Base-by-base conservation (phyloP, 2,888 invertebrate species). In the Palloptera scutellata region DNA sequence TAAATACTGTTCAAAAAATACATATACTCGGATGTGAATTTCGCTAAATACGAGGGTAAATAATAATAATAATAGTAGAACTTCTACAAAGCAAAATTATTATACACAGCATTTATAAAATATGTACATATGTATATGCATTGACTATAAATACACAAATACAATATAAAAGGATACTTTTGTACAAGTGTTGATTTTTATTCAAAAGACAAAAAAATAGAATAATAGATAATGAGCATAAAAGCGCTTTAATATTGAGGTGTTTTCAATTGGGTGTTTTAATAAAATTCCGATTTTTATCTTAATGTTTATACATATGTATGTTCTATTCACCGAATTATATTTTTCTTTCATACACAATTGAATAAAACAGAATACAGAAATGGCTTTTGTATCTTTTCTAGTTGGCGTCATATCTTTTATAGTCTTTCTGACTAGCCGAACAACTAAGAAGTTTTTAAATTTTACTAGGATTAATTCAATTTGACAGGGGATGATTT, bases 171-270 rank as follows among this genome's bases (percentile, higher is more conserved):
- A 40, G 57, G 15, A 57, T 20, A 57, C 13, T 40, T 40, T 57
- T 13, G 30, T 57, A 40, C 57, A 59, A 43, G 45, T 59, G 59
- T 59, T 59, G 59, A 59, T 59, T 59, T 59, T n/a, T 57, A 57
- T 57, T 59, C 64, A 69, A 57, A 61, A 42, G 65, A 65, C 9
- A 30, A 63, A 61, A 62, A n/a, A n/a, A 57, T n/a, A 10, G 20
- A 52, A 71, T 68, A 66, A 30, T 30, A 30, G 30, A 30, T 30
- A 30, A 30, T 30, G 30, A 30, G 30, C 30, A 30, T 30, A 30
- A 30, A 4, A 30, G 30, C 30, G 30, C 30, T 30, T 30, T 30
- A 30, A 30, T 4, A 30, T 30, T 30, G 30, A 30, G 30, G 30
- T 30, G 30, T 30, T 4, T 30, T 30, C 3, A 30, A 30, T 30